A percentile compares a stretch with the other conserved stretches of the same genome.
Evolutionary conservation across 2,797 vertebrate species (phyloP).

Genomic region (Graptemys geographica): DNA sequence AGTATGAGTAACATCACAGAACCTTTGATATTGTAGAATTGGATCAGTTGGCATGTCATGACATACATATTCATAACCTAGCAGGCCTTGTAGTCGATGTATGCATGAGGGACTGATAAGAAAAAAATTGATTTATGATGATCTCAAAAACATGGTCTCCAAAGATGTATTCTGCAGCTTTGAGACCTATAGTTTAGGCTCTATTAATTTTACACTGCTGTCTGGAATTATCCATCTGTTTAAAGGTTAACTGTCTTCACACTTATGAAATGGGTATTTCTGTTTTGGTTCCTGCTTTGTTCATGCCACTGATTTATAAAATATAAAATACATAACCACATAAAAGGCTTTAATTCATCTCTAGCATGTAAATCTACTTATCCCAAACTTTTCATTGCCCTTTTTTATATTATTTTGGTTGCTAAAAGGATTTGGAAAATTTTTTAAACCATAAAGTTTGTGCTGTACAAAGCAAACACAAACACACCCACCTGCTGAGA

Average conservation of each 20-base stretch:
- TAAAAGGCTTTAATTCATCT: slow-evolving; percentile 62
- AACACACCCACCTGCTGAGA: background rate
- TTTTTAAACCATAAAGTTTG: background rate
- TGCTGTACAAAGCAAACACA: background rate
- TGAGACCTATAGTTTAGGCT: slow-evolving; percentile 83
- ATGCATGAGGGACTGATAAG: slow-evolving; percentile 74
- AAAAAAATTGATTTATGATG: slow-evolving; percentile 82
- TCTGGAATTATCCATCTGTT: slow-evolving; percentile 90
- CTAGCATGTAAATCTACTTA: slow-evolving; percentile 49
- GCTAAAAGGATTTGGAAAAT: background rate
- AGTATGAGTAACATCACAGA: slow-evolving; percentile 26
- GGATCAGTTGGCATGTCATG: slow-evolving; percentile 54
- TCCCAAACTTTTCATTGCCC: slow-evolving; percentile 49
- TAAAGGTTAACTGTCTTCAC: slow-evolving; percentile 92
- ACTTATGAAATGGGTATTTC: slow-evolving; percentile 85
- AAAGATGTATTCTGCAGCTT: slow-evolving; percentile 83
- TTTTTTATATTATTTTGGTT: slow-evolving; percentile 26
- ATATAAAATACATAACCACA: slow-evolving; percentile 70
- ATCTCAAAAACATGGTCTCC: slow-evolving; percentile 82
- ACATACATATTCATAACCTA: slow-evolving; percentile 74
- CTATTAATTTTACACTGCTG: slow-evolving; percentile 89
- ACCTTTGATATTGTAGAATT: slow-evolving; percentile 52
- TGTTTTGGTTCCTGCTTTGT: slow-evolving; percentile 84
- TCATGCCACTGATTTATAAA: slow-evolving; percentile 80
- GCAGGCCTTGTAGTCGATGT: slow-evolving; percentile 62